Conservation (phyloP, 2,797 vertebrate species). For the Enoplosus armatus region DNA sequence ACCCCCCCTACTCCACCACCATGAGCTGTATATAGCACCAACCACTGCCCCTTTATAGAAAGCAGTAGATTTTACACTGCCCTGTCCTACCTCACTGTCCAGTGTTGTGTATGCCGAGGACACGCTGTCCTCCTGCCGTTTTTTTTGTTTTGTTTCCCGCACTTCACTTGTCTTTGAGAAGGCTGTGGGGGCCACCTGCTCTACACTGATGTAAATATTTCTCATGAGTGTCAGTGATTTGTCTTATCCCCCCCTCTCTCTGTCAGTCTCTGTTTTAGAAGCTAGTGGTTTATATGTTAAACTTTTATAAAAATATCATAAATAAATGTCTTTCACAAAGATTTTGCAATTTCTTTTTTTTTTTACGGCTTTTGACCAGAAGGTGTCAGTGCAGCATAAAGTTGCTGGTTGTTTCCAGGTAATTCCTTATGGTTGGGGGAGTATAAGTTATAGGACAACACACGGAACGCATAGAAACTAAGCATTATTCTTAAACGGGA, state of each 20-base stretch:
- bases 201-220: constrained; percentile 76
- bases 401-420: accelerated
- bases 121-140: background rate
- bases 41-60: constrained; percentile 3
- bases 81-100: constrained; percentile 13
- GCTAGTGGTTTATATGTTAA: constrained; percentile 61
- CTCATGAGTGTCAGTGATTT: constrained; percentile 16
- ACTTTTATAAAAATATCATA: constrained; percentile 65
- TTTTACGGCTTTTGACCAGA: constrained; percentile 30
- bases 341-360: no score
- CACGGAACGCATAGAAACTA: constrained; percentile 32
- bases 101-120: background rate
- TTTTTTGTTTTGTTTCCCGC: background rate
- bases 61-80: constrained; percentile 25
- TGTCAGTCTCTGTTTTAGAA: constrained; percentile 70
- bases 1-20: no score
- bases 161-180: constrained; percentile 6
- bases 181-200: background rate
- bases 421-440: background rate
- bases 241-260: constrained; percentile 4
- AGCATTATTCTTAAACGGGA: constrained; percentile 45
- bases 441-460: background rate
- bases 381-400: constrained; percentile 43
- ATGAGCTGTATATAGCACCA: constrained; percentile 11
- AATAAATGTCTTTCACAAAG: constrained; percentile 50